Base-by-base conservation (phyloP, 1,140 invertebrate genomes). In the Lucilia cuprina region DNA sequence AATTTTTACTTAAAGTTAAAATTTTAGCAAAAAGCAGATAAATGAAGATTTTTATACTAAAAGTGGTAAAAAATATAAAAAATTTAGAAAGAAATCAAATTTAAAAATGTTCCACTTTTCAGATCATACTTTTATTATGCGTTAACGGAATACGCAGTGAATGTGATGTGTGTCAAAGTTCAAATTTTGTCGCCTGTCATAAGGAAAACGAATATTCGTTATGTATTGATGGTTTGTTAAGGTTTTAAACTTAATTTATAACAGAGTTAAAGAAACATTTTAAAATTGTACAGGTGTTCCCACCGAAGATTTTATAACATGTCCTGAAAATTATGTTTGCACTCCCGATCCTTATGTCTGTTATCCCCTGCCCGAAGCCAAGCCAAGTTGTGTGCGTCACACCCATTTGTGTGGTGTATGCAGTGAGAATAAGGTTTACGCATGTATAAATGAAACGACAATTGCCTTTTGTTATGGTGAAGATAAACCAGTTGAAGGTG, bases 401-500 rank as follows among this genome's bases (percentile, higher is more conserved):
- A 25, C n/a, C 2, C 50, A 50, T 21, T n/a, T 35, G 2, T 83
- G 83, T 74, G 83, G 70, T n/a, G 70, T 83, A 9, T 83, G 83
- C n/a, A 41, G 35, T 75, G 34, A 74, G 17, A 21, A 83, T 30
- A 83, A 83, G n/a, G 70, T 74, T 0, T 83, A 41, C 12, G 65
- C 83, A 2, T 83, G 83, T n/a, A 14, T 83, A 5, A 75, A 83
- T 75, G 83, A 83, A 30, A 83, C 60, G 0, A 75, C 83, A 9
- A 74, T 83, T 50, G 83, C 65, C 17, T 83, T 83, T 75, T 83
- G 82, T n/a, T 83, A 41, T 75, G 83, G 83, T 1, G 34, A 74
- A 25, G 70, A 74, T 30, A 17, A 8, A 17, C 83, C 82, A 2
- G 34, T 47, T 5, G 34, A 74, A 21, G 83, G 41, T 1, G 19